These are phyloP conservation scores for Zapus hudsonius DNA, from an alignment of 2,113 vertebrate species.

Conservation along the genomic window DNA sequence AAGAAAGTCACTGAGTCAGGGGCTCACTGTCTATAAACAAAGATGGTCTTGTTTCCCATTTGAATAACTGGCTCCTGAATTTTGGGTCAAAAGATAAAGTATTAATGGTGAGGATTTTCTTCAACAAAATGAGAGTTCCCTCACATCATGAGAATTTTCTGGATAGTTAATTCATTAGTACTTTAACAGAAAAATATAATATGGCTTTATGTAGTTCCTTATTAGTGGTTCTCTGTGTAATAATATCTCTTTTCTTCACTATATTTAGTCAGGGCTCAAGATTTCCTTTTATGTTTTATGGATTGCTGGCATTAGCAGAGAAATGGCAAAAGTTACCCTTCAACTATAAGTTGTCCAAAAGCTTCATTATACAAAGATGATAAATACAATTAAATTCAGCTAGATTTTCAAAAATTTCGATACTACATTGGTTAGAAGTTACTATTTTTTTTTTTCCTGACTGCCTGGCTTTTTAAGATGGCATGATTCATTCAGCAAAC, in stretches of 20 bases:
- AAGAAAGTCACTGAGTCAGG: background rate
- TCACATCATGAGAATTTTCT: slow-evolving; percentile 1
- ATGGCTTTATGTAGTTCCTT: background rate
- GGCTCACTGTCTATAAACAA: slow-evolving; percentile 8
- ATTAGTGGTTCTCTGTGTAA: background rate
- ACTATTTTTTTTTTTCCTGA: background rate
- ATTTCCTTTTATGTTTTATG: background rate
- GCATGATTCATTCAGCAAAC: background rate
- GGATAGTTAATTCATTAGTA: background rate
- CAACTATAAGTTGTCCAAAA: background rate
- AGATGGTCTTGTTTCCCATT: background rate
- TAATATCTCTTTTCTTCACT: background rate
- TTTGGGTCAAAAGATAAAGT: background rate
- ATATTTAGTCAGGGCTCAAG: background rate
- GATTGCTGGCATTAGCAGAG: background rate
- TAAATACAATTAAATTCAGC: background rate
- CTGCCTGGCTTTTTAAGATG: background rate
- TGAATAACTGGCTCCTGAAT: background rate
- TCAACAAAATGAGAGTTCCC: background rate
- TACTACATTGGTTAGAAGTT: background rate
- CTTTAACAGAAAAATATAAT: background rate
- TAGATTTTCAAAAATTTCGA: background rate
- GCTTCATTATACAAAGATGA: background rate
- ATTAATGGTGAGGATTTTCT: slow-evolving; percentile 1
- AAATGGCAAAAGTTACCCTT: background rate